Evolutionary conservation across 1,140 invertebrate species (phyloP), one percentile per base, ranked within the genome.

Genomic region (Pseudomyrmex concolor): DNA sequence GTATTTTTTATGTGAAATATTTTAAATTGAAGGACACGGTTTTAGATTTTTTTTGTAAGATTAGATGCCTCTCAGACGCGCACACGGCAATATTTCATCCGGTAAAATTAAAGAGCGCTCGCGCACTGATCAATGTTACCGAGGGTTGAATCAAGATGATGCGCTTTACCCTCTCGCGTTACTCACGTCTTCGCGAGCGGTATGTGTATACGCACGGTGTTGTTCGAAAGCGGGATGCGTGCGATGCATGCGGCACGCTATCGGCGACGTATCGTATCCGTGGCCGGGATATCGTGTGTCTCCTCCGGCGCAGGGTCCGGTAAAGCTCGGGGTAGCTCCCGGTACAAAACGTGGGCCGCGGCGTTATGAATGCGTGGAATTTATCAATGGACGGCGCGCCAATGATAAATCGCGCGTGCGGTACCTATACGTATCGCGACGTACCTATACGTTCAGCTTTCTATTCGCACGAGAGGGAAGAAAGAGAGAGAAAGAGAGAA

Each of bases 381-480:
- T 94, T 93, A 94, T 94, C 93, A 94, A 94, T 94, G 93, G 92
- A 93, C 89, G 88, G 88, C 89, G 89, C 89, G 89, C 88, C 90
- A 90, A 94, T 94, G 92, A 93, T 94, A 92, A 94, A 94, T 93
- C 88, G 93, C 88, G 83, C 87, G 86, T 87, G 85, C 82, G 90
- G 89, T 90, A 89, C 19, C 34, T 34, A 34, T 34, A 34, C 87
- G 90, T 93, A 93, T 93, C 92, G 89, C 87, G 70, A 64, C 59
- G 67, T n/a, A n/a, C n/a, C n/a, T n/a, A n/a, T n/a, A n/a, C n/a
- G 68, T 64, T 34, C 67, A 48, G 22, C 81, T 76, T 90, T 90
- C 89, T 87, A 89, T 88, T 88, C 89, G 77, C 82, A 85, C 88
- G 86, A 86, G 89, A 85, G 78, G 67, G 82, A 67, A 25, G 64